A percentile compares a stretch with the other conserved stretches of the same genome.
Conservation (phyloP, 2,888 invertebrate genomes). For the Myopa testacea region DNA sequence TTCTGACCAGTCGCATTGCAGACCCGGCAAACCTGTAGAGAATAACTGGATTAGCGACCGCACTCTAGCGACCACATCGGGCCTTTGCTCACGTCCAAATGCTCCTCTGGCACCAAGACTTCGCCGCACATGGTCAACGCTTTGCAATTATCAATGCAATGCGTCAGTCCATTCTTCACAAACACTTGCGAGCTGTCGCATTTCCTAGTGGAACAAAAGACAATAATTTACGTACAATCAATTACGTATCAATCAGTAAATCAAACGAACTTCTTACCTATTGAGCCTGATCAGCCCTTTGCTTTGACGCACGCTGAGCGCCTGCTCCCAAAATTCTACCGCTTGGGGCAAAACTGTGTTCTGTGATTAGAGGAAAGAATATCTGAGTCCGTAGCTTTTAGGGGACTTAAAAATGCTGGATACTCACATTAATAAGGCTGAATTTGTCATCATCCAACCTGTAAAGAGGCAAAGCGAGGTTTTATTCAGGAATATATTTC, state of each 20-base stretch:
- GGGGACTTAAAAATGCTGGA: slow-evolving; percentile 11
- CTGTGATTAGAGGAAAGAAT: slow-evolving; percentile 67
- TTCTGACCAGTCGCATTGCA: slow-evolving; percentile 89
- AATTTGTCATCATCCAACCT: slow-evolving; percentile 87
- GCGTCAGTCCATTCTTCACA: slow-evolving; percentile 83
- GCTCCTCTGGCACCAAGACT: slow-evolving; percentile 90
- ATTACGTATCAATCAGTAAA: background rate
- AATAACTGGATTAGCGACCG: background rate
- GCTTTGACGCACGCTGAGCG: slow-evolving; percentile 89
- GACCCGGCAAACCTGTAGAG: slow-evolving; percentile 82
- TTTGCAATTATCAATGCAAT: slow-evolving; percentile 88
- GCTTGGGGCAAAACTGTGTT: slow-evolving; percentile 91
- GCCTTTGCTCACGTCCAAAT: slow-evolving; percentile 83
- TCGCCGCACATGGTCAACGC: slow-evolving; percentile 94
- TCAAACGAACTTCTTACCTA: slow-evolving; percentile 72
- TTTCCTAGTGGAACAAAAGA: slow-evolving; percentile 73
- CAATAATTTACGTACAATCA: slow-evolving; percentile 4
- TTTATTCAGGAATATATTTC: background rate
- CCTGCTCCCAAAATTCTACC: slow-evolving; percentile 93
- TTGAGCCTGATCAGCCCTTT: slow-evolving; percentile 87
- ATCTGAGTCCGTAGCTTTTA: background rate
- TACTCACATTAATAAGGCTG: slow-evolving; percentile 90
- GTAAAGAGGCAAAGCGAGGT: slow-evolving; percentile 54
- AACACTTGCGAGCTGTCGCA: slow-evolving; percentile 90
- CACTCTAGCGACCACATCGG: background rate